phyloP scores from a whole-genome alignment of 2,797 vertebrate species.

The Chelmon rostratus region DNA sequence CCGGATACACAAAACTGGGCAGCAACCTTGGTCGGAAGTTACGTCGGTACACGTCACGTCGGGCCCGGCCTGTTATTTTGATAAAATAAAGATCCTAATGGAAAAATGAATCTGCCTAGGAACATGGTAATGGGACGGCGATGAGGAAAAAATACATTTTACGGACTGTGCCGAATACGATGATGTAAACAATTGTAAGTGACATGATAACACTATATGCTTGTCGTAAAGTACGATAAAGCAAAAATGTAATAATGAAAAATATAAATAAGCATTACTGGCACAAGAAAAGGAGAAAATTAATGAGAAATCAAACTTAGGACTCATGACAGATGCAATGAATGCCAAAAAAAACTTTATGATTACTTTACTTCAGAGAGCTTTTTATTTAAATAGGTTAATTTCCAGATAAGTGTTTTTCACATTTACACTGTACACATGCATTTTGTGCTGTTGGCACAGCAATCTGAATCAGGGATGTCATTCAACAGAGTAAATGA shows the following conservation, averaged over 20 bases:
- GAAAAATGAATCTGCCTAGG: too few relatives aligned
- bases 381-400: constrained; percentile 69
- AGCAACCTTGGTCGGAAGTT: not conserved
- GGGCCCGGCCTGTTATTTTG: not conserved
- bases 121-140: not conserved
- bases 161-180: not conserved
- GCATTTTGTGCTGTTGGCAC: constrained; percentile 54
- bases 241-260: too few relatives aligned
- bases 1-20: too few relatives aligned
- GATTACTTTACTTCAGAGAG: constrained; percentile 16
- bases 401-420: constrained; percentile 63
- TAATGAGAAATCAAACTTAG: not conserved
- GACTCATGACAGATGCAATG: not conserved
- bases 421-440: constrained; percentile 80
- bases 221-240: not conserved
- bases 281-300: too few relatives aligned
- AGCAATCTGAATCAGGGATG: constrained; percentile 39
- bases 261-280: too few relatives aligned
- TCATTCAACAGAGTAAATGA: constrained; percentile 34
- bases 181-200: not conserved
- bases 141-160: not conserved
- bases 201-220: not conserved
- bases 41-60: constrained; percentile 14
- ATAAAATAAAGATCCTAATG: too few relatives aligned
- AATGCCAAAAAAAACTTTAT: not conserved